Conservation (phyloP, 2,888 invertebrate species). For the Epistrophe grossulariae region DNA sequence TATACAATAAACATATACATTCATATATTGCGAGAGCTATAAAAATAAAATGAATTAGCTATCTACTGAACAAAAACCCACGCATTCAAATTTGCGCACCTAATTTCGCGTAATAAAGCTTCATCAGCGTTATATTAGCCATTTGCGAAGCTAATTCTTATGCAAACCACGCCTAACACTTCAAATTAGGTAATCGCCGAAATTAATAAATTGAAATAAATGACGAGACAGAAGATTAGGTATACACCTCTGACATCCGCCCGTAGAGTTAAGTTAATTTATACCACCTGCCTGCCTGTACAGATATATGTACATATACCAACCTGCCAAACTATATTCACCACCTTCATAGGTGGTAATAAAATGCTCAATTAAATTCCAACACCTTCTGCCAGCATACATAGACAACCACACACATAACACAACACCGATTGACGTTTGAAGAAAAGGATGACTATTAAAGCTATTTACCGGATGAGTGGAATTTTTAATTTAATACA, state of each 20-base stretch:
- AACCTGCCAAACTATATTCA: conserved; percentile 59
- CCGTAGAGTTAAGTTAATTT: conserved; percentile 27
- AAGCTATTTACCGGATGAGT: conserved; percentile 61
- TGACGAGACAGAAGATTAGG: background rate
- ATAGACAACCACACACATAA: background rate
- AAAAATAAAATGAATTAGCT: conserved; percentile 6
- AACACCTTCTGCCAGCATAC: conserved; percentile 64
- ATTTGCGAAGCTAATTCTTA: conserved; percentile 64
- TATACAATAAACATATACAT: background rate
- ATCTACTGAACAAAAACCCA: conserved; percentile 64
- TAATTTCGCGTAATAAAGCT: conserved; percentile 70
- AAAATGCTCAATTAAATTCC: conserved; percentile 67
- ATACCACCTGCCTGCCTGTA: background rate
- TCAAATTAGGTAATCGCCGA: conserved; percentile 71
- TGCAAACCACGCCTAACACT: conserved; percentile 72
- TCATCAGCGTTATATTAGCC: conserved; percentile 67
- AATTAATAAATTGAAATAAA: conserved; percentile 64
- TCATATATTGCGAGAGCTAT: background rate
- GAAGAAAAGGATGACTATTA: conserved; percentile 55
- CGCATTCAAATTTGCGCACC: conserved; percentile 71
- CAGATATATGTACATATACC: no score
- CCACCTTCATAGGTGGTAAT: conserved; percentile 58
- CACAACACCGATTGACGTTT: background rate
- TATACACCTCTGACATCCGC: conserved; percentile 66
- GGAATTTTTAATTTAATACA: conserved; percentile 65